Conservation (phyloP, 2,888 invertebrate species). For the Trisateles emortualis region DNA sequence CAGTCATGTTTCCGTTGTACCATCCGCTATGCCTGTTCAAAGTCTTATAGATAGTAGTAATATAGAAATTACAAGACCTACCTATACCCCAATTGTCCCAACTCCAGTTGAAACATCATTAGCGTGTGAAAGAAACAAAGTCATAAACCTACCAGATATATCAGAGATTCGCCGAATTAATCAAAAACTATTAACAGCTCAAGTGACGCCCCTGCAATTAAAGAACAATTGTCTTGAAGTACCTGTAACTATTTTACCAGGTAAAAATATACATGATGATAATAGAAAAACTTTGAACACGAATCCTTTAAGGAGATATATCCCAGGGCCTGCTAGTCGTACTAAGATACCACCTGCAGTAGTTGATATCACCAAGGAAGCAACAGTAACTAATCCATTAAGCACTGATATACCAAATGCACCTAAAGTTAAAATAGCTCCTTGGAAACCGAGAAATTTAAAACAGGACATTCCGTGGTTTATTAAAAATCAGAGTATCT, state of each 20-base stretch:
- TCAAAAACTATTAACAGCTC: slow-evolving; percentile 69
- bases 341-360: background rate
- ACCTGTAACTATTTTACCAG: slow-evolving; percentile 29
- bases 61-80: slow-evolving; percentile 15
- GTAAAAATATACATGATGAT: background rate
- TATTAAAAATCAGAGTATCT: slow-evolving; percentile 4
- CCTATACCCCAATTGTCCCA: background rate
- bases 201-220: slow-evolving; percentile 68
- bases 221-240: slow-evolving; percentile 24
- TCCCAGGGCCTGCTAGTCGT: slow-evolving; percentile 11
- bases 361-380: slow-evolving; percentile 7
- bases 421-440: slow-evolving; percentile 2
- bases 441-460: too few relatives aligned
- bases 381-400: background rate
- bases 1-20: slow-evolving; percentile 50
- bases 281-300: background rate
- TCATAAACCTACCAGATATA: slow-evolving; percentile 69
- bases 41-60: slow-evolving; percentile 59
- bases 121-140: slow-evolving; percentile 61
- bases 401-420: background rate
- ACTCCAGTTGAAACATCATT: slow-evolving; percentile 8
- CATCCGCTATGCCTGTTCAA: slow-evolving; percentile 63
- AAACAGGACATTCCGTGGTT: too few relatives aligned
- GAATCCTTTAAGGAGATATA: background rate
- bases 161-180: slow-evolving; percentile 67